These are phyloP conservation scores for Prionace glauca DNA, from an alignment of 2,797 vertebrate genomes.

Conservation along the genomic window DNA sequence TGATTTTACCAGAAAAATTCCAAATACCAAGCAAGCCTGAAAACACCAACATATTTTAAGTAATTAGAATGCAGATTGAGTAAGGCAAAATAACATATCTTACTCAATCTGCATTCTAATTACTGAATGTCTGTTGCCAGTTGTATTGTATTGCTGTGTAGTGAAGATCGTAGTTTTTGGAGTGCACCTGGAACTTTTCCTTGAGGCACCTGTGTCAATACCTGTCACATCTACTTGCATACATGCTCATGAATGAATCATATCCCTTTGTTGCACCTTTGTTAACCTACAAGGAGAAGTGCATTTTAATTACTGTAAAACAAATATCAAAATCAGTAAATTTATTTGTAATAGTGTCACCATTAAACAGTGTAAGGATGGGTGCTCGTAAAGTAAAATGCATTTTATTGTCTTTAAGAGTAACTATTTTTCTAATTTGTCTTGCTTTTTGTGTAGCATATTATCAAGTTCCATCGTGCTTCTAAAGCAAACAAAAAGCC, in stretches of 20 bases:
- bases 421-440: conserved; percentile 48
- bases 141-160: not conserved
- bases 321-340: not conserved
- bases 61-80: no score
- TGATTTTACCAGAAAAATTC: no score
- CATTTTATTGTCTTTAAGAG: not conserved
- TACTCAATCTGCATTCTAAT: no score
- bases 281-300: not conserved
- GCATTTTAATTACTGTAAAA: not conserved
- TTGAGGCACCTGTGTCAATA: conserved; percentile 24
- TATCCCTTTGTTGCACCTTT: not conserved
- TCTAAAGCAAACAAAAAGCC: conserved; percentile 78
- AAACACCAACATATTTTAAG: no score
- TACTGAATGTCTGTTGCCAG: not conserved
- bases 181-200: not conserved
- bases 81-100: no score
- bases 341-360: not conserved
- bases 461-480: conserved; percentile 76
- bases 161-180: not conserved
- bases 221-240: conserved; percentile 42
- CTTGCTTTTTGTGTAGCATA: conserved; percentile 59
- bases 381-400: not conserved
- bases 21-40: no score
- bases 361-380: not conserved
- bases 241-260: conserved; percentile 43